These are phyloP conservation scores for Gadus macrocephalus DNA, from an alignment of 2,113 vertebrate genomes.

Conservation along the genomic window DNA sequence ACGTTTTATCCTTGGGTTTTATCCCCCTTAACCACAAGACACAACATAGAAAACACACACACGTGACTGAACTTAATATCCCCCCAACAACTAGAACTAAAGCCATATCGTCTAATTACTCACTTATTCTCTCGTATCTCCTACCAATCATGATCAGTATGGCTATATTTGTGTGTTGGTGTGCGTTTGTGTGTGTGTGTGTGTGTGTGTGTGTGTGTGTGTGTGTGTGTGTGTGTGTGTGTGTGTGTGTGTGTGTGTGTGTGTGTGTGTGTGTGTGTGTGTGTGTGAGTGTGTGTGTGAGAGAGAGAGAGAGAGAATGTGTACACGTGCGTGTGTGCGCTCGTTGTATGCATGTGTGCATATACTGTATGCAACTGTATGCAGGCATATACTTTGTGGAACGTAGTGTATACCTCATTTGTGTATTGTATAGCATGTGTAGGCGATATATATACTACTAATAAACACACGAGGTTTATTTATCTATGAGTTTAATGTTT, in stretches of 20 bases:
- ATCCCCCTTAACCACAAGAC: no score
- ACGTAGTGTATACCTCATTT: no score
- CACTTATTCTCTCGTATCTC: background rate
- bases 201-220: background rate
- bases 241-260: no score
- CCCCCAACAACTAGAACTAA: no score
- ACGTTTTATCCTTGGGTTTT: slow-evolving; percentile 2
- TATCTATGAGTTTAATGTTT: background rate
- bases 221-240: background rate
- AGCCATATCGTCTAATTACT: background rate
- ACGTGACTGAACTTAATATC: no score
- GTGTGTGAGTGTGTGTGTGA: background rate
- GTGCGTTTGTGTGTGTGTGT: background rate
- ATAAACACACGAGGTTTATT: background rate
- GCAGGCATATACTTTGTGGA: background rate
- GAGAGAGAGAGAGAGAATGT: no score
- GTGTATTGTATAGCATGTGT: background rate
- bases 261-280: background rate
- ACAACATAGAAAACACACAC: no score
- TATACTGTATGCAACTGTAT: background rate
- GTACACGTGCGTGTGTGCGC: background rate
- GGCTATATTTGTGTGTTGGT: background rate
- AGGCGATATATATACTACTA: background rate
- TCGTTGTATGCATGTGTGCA: background rate
- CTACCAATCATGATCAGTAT: background rate